These are phyloP conservation scores for Mycetomoellerius zeteki DNA, from an alignment of 1,140 invertebrate species.

Conservation along the genomic window DNA sequence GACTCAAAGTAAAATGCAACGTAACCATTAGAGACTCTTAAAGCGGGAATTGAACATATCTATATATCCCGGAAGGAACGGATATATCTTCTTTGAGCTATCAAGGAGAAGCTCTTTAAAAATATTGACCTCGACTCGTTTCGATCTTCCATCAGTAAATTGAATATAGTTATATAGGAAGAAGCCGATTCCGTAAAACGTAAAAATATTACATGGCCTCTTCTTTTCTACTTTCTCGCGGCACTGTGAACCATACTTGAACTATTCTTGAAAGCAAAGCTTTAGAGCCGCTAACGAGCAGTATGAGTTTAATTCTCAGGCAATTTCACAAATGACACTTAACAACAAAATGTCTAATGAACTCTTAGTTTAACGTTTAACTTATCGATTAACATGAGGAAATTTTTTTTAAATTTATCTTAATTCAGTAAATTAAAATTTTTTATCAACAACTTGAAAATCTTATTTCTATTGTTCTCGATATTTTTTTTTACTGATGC, in stretches of 20 bases:
- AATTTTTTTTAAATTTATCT: conserved; percentile 4
- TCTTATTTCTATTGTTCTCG: not conserved
- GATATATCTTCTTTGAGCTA: conserved; percentile 43
- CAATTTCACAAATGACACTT: not conserved
- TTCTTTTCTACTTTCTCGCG: conserved; percentile 4
- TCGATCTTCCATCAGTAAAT: conserved; percentile 44
- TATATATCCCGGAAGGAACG: conserved; percentile 49
- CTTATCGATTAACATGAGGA: not conserved
- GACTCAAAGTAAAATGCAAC: conserved; percentile 48
- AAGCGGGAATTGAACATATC: conserved; percentile 32
- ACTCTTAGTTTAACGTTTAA: not conserved
- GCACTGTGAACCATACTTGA: not conserved
- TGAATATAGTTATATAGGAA: conserved; percentile 41
- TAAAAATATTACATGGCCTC: conserved; percentile 29
- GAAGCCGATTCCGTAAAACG: conserved; percentile 27
- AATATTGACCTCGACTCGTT: conserved; percentile 51
- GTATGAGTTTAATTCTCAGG: not conserved
- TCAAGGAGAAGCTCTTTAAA: conserved; percentile 42
- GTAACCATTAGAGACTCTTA: conserved; percentile 51
- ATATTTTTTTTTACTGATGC: not conserved
- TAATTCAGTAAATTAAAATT: not conserved
- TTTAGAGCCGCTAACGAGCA: not conserved
- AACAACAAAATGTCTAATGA: not conserved
- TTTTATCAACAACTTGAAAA: not conserved
- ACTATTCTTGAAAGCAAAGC: conserved; percentile 29